Conservation (phyloP, 92 coral and sea anemone species). For the Paragorgia papillata region DNA sequence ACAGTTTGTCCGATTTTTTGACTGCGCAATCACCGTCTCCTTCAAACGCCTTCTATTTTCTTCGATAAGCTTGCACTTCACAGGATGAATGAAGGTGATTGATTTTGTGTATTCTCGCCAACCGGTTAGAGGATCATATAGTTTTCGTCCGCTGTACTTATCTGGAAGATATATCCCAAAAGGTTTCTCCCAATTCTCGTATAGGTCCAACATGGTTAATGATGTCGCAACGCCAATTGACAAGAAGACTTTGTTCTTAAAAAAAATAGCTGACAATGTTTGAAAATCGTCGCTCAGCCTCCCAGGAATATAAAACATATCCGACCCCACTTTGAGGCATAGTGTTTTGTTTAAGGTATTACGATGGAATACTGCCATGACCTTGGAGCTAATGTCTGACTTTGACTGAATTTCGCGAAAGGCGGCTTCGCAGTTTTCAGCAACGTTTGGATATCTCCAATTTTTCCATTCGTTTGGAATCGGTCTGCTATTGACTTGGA, state of each 20-base stretch:
- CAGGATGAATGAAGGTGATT: too few species aligned
- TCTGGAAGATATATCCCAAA: not conserved
- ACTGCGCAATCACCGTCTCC: too few species aligned
- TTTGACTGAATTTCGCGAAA: slow-evolving; percentile 55
- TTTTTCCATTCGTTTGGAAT: slow-evolving; percentile 73
- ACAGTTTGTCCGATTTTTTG: too few species aligned
- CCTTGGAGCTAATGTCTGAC: slow-evolving; percentile 1
- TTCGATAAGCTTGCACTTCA: too few species aligned
- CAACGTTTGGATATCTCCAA: slow-evolving; percentile 79
- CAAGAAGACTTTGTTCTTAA: slow-evolving; percentile 16
- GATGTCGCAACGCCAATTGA: slow-evolving; percentile 43
- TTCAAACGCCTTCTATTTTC: too few species aligned
- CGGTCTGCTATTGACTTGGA: slow-evolving; percentile 54
- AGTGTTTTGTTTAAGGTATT: slow-evolving; percentile 19
- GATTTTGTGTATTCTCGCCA: too few species aligned
- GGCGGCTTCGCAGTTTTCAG: slow-evolving; percentile 77
- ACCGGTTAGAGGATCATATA: too few species aligned
- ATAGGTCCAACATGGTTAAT: slow-evolving; percentile 5
- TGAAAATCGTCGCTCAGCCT: not conserved
- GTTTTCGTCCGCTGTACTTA: not conserved
- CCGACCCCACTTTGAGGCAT: slow-evolving; percentile 14
- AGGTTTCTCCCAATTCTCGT: not conserved
- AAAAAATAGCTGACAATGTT: slow-evolving; percentile 12
- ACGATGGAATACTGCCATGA: not conserved
- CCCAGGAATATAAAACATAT: slow-evolving; percentile 22